These are phyloP conservation scores for Trachelus iudaicus DNA, from an alignment of 2,888 invertebrate species.

Conservation along the genomic window DNA sequence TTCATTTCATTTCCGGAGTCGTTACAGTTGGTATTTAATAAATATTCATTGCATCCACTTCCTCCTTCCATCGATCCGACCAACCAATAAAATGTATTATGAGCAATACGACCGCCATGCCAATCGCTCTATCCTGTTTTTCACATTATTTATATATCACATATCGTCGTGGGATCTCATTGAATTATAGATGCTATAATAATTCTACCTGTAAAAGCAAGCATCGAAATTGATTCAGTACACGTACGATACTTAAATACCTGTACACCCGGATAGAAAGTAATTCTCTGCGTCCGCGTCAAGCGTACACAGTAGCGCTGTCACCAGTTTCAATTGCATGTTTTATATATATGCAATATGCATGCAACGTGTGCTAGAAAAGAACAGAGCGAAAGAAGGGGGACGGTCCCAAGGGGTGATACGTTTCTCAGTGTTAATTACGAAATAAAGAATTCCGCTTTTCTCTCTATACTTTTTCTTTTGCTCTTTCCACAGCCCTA, in stretches of 20 bases:
- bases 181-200: not conserved
- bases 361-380: not conserved
- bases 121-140: not conserved
- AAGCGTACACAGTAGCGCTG: not conserved
- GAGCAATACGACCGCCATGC: not conserved
- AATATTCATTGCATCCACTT: not conserved
- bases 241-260: slow-evolving; percentile 13
- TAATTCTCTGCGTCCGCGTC: not conserved
- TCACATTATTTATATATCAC: not conserved
- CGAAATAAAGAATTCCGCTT: slow-evolving; percentile 25
- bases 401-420: not conserved
- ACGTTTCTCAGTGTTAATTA: slow-evolving; percentile 10
- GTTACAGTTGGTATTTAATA: not conserved
- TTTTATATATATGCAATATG: not conserved
- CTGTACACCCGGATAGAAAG: slow-evolving; percentile 10
- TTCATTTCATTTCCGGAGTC: not conserved
- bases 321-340: not conserved
- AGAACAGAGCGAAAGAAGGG: not conserved
- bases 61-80: not conserved
- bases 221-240: slow-evolving; percentile 17
- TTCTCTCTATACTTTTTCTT: slow-evolving; percentile 4
- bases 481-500: not conserved
- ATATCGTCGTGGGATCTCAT: not conserved
- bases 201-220: not conserved
- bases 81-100: not conserved